phyloP scores from a whole-genome alignment of 2,888 invertebrate species.

The Pseudococcus longispinus region DNA sequence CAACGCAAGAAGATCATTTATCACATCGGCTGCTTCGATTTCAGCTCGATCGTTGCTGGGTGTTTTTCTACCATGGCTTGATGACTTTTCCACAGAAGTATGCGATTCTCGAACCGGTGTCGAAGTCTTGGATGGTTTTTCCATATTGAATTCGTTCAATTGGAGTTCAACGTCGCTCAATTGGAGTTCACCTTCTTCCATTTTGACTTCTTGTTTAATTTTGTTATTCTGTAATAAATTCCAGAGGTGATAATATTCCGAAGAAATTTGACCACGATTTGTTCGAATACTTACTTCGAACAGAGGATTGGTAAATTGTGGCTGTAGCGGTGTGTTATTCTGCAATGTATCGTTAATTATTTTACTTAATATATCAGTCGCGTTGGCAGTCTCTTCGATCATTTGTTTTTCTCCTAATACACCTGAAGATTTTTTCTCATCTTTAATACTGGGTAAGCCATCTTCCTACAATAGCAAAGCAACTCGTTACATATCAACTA shows the following conservation, averaged over 20 bases:
- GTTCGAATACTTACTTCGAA: constrained; percentile 44
- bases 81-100: neutral
- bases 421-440: constrained; percentile 19
- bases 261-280: neutral
- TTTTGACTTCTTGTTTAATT: constrained; percentile 37
- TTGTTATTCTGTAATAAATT: constrained; percentile 29
- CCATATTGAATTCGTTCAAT: neutral
- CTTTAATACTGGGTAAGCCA: constrained; percentile 14
- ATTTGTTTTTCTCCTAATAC: constrained; percentile 26
- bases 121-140: neutral
- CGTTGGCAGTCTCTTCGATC: constrained; percentile 63
- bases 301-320: constrained; percentile 56
- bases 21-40: constrained; percentile 58
- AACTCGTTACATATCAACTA: neutral
- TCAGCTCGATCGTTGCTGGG: constrained; percentile 55
- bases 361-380: constrained; percentile 64
- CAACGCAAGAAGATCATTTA: constrained; percentile 58
- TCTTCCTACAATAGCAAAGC: neutral
- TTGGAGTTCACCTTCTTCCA: neutral
- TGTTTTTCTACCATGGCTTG: neutral
- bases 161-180: neutral
- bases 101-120: constrained; percentile 25
- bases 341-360: constrained; percentile 62
- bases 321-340: constrained; percentile 57
- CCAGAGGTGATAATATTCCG: neutral